Evolutionary conservation across 2,797 vertebrate species (phyloP), one percentile per base, ranked within the genome.

Genomic region (Aplochiton taeniatus): DNA sequence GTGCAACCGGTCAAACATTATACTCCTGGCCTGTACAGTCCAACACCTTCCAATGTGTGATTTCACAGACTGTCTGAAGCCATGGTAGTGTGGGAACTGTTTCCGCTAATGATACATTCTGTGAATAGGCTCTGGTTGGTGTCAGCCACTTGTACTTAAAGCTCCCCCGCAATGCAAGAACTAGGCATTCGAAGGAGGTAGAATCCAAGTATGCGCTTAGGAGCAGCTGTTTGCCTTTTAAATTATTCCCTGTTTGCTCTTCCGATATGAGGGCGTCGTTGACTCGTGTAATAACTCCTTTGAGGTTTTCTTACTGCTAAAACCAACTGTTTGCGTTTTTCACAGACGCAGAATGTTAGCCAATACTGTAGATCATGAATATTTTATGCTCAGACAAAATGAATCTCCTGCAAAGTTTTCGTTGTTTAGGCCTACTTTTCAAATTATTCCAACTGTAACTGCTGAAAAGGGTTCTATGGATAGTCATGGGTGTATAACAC

Each of bases 231-330:
- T 79, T 63, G 58, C 70, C 71, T 74, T 79, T 76, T 80, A 75
- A 85, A 75, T 78, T 42, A 76, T 80, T 82, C 74, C 68, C 71
- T 47, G 73, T 87, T 85, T 82, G 51, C 66, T 72, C 64, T 75
- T 74, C 62, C 69, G 74, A 81, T 81, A 75, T 70, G 80, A 85
- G 78, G 65, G 69, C 85, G 78, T 71, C 43, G 68, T 78, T 75
- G 84, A 86, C 70, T 88, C 69, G 47, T 87, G 79, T 84, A 84
- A 86, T 84, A 85, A 77, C 75, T 83, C 81, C 73, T 88, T 77
- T 57, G 63, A 49, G 52, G 18, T 53, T 19, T 53, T 53, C 18
- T 68, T 72, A 63, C 79, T 45, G 65, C 80, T 85, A 82, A 79
- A 19, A 82, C 63, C 73, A 79, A 46, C 18, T 66, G 66, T 79